These are phyloP conservation scores for Cephus sareptanus DNA, from an alignment of 2,888 invertebrate species.

Conservation along the genomic window DNA sequence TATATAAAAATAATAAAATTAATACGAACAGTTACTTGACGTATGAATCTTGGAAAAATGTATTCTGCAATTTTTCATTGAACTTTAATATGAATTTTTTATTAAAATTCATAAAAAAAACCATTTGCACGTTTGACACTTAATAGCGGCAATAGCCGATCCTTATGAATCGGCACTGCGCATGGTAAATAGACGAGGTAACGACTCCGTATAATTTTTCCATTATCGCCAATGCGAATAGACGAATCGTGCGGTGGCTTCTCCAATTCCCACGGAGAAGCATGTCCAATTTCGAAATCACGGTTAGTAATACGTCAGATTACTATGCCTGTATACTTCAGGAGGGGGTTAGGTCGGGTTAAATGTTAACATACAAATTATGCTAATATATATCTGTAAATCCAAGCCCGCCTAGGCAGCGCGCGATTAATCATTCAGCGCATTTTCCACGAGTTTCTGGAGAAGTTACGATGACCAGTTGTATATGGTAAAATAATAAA, in stretches of 20 bases:
- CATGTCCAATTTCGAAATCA: constrained; percentile 42
- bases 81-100: no score
- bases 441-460: background rate
- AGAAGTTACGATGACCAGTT: background rate
- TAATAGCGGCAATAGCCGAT: background rate
- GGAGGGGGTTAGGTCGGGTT: background rate
- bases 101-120: background rate
- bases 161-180: background rate
- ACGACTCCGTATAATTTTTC: constrained; percentile 37
- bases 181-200: background rate
- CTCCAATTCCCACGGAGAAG: constrained; percentile 23
- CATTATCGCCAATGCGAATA: constrained; percentile 41
- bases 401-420: background rate
- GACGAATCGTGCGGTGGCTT: background rate
- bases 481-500: background rate
- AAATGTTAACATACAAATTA: constrained; percentile 57
- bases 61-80: no score
- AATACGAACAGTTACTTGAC: background rate
- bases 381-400: constrained; percentile 36
- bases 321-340: background rate
- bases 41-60: background rate
- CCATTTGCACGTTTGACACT: background rate
- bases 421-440: constrained; percentile 48
- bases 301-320: constrained; percentile 17
- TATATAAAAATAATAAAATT: background rate